Base-by-base conservation (phyloP, 2,797 vertebrate genomes). In the Dromococcyx pavoninus region DNA sequence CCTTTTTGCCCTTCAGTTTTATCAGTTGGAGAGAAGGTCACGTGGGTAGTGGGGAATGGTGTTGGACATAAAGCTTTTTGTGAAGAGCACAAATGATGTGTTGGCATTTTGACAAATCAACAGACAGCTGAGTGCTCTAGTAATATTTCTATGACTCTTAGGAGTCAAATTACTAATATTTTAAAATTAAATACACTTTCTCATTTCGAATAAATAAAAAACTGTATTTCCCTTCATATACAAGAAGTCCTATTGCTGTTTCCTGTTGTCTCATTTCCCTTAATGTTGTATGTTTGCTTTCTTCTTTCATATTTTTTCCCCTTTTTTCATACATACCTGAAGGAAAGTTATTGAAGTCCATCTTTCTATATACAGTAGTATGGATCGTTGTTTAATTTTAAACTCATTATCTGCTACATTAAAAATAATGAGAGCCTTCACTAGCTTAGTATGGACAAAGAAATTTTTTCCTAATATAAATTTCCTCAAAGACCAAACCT, bases 1-100 rank as follows among this genome's bases (percentile, higher is more conserved):
- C 79, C 93, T 94, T 93, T 88, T 33, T 93, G 87, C 95, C 83
- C 93, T 97, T 94, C 41, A 56, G 23, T 77, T 92, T 88, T 78
- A 70, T 89, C 81, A 89, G 12, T 22, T 35, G 54, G 30, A 65
- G 81, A 78, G 74, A 90, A 95, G 84, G 85, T 93, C 76, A 0
- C 69, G 44, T 9, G 72, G 43, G 57, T 44, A 61, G 65, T 30
- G 46, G 43, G 71, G 74, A 24, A 91, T n/a, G 85, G 72, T 18
- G 54, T 80, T 89, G 62, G 64, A 74, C 0, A 0, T 77, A 67
- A 89, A 91, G 89, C 79, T 94, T 92, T 91, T 80, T 80, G 69
- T 80, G 9, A 79, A 37, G 44, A 30, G 35, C 53, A 7, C 70
- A 51, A 85, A 51, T 76, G 69, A 67, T 74, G 57, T 46, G 60